These are phyloP conservation scores for Lerema accius DNA, from an alignment of 1,140 invertebrate genomes.

Conservation along the genomic window DNA sequence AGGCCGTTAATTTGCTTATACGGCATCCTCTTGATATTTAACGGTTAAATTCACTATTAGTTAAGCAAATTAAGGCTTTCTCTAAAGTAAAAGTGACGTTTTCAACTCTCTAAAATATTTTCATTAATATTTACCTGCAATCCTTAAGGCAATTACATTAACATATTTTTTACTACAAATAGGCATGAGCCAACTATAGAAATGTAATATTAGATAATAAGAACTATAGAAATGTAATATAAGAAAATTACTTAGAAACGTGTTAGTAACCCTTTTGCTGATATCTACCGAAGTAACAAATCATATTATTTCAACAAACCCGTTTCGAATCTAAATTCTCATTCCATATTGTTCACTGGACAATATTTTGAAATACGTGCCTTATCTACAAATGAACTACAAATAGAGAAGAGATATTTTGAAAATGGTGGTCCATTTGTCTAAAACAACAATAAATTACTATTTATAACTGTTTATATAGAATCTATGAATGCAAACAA, in stretches of 20 bases:
- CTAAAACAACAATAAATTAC: background rate
- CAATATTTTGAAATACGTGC: conserved; percentile 4
- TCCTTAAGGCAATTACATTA: too few relatives aligned
- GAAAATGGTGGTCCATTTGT: background rate
- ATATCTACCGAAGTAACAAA: background rate
- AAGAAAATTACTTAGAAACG: background rate
- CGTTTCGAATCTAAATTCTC: background rate
- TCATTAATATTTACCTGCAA: too few relatives aligned
- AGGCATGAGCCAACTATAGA: too few relatives aligned
- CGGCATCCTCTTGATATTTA: too few relatives aligned
- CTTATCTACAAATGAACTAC: conserved; percentile 4
- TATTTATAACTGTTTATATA: conserved; percentile 34
- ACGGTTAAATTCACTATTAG: too few relatives aligned
- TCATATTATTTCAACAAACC: background rate
- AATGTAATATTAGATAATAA: too few relatives aligned
- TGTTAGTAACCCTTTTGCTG: background rate
- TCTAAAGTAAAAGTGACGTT: too few relatives aligned
- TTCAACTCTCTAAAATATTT: too few relatives aligned
- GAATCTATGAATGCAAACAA: conserved; percentile 39
- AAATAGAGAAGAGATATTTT: background rate
- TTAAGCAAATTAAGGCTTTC: too few relatives aligned
- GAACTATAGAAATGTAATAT: too few relatives aligned
- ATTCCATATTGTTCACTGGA: background rate
- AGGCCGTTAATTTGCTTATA: too few relatives aligned
- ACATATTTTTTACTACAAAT: too few relatives aligned